Conservation (phyloP, 2,797 vertebrate species). For the Austrolebias charrua region DNA sequence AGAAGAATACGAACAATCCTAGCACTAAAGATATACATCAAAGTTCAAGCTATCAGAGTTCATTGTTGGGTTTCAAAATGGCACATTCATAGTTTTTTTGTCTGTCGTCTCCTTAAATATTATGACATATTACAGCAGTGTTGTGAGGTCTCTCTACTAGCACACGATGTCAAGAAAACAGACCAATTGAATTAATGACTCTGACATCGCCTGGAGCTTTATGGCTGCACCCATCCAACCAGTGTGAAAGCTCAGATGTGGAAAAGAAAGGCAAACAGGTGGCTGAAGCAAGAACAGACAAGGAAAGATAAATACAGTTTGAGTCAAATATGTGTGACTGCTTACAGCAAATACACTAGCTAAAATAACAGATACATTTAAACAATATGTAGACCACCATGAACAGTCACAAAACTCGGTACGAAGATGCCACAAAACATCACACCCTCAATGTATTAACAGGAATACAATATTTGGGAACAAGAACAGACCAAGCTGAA, state of each 20-base stretch:
- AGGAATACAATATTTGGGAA: conserved; percentile 54
- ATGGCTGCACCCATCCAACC: conserved; percentile 67
- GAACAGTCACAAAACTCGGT: conserved; percentile 14
- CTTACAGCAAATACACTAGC: conserved; percentile 32
- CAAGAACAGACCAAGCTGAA: conserved; percentile 62
- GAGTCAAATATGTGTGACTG: conserved; percentile 25
- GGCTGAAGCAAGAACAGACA: conserved; percentile 19
- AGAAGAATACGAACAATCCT: conserved; percentile 15
- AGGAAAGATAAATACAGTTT: conserved; percentile 30
- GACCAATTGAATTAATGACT: conserved; percentile 61
- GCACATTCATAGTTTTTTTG: conserved; percentile 44
- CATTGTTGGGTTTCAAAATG: conserved; percentile 62
- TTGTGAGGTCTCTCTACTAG: conserved; percentile 65
- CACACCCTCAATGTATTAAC: conserved; percentile 40
- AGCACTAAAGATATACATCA: conserved; percentile 37
- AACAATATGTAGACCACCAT: conserved; percentile 2
- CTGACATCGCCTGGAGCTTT: conserved; percentile 57
- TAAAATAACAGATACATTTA: conserved; percentile 15
- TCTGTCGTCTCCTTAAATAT: conserved; percentile 61
- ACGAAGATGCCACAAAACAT: conserved; percentile 49
- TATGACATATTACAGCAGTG: conserved; percentile 45
- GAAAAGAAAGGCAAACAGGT: conserved; percentile 45
- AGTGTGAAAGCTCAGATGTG: conserved; percentile 70
- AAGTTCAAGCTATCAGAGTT: conserved; percentile 72
- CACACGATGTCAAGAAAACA: conserved; percentile 52